These are phyloP conservation scores for Melanostoma mellinum DNA, from an alignment of 2,888 invertebrate species.

Conservation along the genomic window DNA sequence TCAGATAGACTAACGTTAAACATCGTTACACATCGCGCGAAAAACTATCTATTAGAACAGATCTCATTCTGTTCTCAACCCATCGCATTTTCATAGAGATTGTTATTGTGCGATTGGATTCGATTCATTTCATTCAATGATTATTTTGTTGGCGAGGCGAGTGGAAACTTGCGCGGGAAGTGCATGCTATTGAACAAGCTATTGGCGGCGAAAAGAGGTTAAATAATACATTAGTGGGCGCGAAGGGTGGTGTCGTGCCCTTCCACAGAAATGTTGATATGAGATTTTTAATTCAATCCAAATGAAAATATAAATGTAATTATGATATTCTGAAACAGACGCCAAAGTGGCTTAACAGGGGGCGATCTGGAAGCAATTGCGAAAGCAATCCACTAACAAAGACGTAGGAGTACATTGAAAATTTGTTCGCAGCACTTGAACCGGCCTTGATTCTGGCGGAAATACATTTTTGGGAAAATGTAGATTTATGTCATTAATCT, in stretches of 20 bases:
- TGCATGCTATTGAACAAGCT: constrained; percentile 35
- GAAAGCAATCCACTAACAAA: constrained; percentile 3
- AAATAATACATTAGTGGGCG: constrained; percentile 30
- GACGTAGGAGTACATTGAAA: constrained; percentile 7
- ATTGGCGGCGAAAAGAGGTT: constrained; percentile 35
- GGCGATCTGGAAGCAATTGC: constrained; percentile 21
- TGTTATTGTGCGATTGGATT: constrained; percentile 1
- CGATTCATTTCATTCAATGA: constrained; percentile 23
- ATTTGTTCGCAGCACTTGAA: constrained; percentile 12
- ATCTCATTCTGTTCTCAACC: constrained; percentile 49
- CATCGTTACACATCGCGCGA: constrained; percentile 42
- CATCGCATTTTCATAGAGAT: constrained; percentile 36
- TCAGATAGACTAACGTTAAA: constrained; percentile 19
- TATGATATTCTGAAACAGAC: constrained; percentile 11
- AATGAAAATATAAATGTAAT: background rate
- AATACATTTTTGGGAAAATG: background rate
- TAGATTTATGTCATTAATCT: background rate
- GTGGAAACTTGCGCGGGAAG: constrained; percentile 4
- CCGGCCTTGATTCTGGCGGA: background rate
- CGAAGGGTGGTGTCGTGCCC: constrained; percentile 21
- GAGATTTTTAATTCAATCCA: background rate
- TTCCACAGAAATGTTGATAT: constrained; percentile 23
- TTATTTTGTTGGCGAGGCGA: constrained; percentile 33
- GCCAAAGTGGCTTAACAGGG: constrained; percentile 12
- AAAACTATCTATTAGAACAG: constrained; percentile 40